A percentile compares a stretch with the other conserved stretches of the same genome.
phyloP scores from a whole-genome alignment of 2,888 invertebrate genomes.

The Mycalesis mineus region DNA sequence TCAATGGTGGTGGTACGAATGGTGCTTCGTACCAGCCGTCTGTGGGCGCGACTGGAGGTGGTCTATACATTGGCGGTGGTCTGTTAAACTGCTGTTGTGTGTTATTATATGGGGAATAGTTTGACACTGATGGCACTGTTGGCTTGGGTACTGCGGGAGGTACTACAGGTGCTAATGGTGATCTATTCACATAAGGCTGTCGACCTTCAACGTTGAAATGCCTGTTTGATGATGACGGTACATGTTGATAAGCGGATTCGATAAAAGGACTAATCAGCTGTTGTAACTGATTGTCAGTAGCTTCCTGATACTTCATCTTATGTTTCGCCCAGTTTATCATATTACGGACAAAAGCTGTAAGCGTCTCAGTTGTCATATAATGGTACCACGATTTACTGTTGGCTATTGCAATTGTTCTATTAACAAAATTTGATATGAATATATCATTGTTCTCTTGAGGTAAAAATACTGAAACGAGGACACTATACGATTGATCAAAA shows the following conservation, averaged over 20 bases:
- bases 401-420: constrained; percentile 27
- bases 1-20: too few relatives aligned
- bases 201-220: not conserved
- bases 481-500: constrained; percentile 40
- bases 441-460: constrained; percentile 37
- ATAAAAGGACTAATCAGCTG: not conserved
- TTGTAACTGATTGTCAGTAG: not conserved
- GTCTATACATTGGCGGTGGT: not conserved
- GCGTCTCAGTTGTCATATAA: not conserved
- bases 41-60: not conserved
- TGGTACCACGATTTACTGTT: not conserved
- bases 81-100: not conserved
- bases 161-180: not conserved
- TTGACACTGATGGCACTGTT: not conserved
- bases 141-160: not conserved
- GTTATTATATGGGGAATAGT: not conserved
- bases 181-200: not conserved
- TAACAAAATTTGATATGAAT: constrained; percentile 38
- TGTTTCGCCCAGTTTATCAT: constrained; percentile 16
- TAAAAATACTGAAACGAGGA: constrained; percentile 38
- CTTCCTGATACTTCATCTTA: not conserved
- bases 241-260: not conserved
- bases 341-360: not conserved
- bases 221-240: not conserved
- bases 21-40: not conserved